phyloP scores from a whole-genome alignment of 2,888 invertebrate species.

The Lumbricus terrestris region DNA sequence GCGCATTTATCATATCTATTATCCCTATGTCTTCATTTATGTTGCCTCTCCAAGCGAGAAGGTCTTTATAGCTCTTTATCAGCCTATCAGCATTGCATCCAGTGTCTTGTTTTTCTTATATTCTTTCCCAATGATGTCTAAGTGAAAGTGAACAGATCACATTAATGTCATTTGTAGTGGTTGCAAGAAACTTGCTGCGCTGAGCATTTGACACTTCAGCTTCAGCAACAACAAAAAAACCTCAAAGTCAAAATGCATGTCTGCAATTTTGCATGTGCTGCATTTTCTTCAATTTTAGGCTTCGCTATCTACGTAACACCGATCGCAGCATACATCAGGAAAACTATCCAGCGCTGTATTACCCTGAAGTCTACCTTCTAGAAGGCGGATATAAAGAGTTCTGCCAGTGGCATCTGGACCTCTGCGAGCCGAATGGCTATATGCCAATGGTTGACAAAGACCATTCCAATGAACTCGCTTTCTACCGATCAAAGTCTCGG shows the following conservation, averaged over 20 bases:
- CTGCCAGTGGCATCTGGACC: conserved; percentile 63
- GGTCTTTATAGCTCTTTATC: no score
- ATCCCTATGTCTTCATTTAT: no score
- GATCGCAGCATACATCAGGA: conserved; percentile 81
- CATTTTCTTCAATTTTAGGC: neutral
- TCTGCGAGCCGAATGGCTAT: conserved; percentile 75
- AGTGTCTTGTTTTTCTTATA: no score
- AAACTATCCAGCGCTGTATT: conserved; percentile 79
- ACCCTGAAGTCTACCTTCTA: conserved; percentile 89
- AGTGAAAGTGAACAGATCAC: no score
- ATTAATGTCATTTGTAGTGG: no score
- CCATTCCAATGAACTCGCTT: conserved; percentile 71
- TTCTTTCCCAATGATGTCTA: no score
- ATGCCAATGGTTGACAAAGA: conserved; percentile 82
- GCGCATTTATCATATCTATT: no score
- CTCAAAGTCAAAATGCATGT: neutral
- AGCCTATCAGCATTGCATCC: no score
- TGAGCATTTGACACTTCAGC: no score
- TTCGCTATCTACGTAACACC: conserved; percentile 75
- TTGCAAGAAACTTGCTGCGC: no score
- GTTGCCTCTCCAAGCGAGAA: no score
- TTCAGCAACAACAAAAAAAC: no score
- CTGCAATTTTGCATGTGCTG: neutral
- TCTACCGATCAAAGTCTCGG: conserved; percentile 72
- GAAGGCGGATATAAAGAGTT: conserved; percentile 87